Evolutionary conservation across 2,113 vertebrate species (phyloP).

Genomic region (Cyanoderma ruficeps): DNA sequence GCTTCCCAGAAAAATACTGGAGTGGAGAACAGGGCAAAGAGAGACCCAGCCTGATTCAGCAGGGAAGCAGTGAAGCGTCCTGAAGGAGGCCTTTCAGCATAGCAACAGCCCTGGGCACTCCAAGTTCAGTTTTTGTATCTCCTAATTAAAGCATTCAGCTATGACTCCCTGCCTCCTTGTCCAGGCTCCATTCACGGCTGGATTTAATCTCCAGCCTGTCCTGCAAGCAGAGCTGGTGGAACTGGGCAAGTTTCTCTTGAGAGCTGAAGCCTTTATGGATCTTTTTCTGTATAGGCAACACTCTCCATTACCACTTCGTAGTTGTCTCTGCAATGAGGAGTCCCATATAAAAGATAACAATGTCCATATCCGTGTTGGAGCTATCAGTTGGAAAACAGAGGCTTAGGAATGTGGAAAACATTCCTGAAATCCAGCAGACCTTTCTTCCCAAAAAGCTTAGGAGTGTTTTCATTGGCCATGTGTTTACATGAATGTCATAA

Average conservation of each 20-base stretch:
- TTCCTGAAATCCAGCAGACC: not conserved
- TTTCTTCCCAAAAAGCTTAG: not conserved
- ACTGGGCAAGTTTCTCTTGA: not conserved
- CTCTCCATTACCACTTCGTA: not conserved
- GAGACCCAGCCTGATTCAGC: not conserved
- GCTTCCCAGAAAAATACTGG: not conserved
- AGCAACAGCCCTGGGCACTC: not conserved
- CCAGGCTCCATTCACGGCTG: not conserved
- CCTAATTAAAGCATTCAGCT: not conserved
- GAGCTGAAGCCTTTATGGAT: not conserved
- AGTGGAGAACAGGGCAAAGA: not conserved
- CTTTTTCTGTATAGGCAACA: not conserved
- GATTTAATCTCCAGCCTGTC: not conserved
- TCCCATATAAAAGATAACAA: not conserved
- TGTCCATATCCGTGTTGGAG: rapidly evolving
- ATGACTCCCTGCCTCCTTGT: not conserved
- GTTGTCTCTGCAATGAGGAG: not conserved
- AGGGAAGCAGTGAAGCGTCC: not conserved
- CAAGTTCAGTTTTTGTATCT: not conserved
- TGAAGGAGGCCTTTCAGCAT: not conserved
- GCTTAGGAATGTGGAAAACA: not conserved
- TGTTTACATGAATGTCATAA: not conserved
- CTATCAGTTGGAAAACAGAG: not conserved
- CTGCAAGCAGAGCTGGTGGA: not conserved
- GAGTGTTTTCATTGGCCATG: not conserved